Conservation (phyloP, 2,113 vertebrate species). For the Dissostichus mawsoni region DNA sequence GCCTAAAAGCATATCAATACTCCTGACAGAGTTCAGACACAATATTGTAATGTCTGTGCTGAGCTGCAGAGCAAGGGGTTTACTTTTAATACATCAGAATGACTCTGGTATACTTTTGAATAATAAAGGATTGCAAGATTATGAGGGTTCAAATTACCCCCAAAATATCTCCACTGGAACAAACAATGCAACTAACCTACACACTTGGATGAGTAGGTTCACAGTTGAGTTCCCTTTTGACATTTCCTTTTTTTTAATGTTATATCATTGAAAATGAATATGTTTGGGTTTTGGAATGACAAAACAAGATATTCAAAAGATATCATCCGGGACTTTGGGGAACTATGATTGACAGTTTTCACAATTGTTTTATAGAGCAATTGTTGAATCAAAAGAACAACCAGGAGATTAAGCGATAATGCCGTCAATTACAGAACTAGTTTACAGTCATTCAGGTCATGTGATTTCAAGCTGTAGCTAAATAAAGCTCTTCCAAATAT, state of each 20-base stretch:
- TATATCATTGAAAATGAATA: no score
- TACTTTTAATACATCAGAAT: neutral
- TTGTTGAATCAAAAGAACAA: no score
- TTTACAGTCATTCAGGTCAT: neutral
- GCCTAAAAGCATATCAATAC: constrained; percentile 39
- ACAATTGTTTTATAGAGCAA: no score
- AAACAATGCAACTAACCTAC: neutral
- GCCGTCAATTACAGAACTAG: no score
- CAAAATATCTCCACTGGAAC: neutral
- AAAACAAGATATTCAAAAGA: no score
- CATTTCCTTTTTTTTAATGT: no score
- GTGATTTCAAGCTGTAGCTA: constrained; percentile 23
- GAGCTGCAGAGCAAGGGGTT: neutral
- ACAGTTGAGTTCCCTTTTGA: neutral
- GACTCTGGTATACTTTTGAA: neutral
- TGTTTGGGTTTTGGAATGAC: no score
- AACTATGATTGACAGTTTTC: no score
- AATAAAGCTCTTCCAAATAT: constrained; percentile 27
- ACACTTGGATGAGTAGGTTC: neutral
- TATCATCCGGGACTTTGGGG: no score
- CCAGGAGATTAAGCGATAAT: no score
- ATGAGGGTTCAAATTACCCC: neutral
- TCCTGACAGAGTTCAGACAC: constrained; percentile 9
- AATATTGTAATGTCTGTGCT: constrained; percentile 14
- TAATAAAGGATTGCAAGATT: neutral